These are phyloP conservation scores for Phrixothrix hirtus DNA, from an alignment of 2,888 invertebrate genomes.

Conservation along the genomic window DNA sequence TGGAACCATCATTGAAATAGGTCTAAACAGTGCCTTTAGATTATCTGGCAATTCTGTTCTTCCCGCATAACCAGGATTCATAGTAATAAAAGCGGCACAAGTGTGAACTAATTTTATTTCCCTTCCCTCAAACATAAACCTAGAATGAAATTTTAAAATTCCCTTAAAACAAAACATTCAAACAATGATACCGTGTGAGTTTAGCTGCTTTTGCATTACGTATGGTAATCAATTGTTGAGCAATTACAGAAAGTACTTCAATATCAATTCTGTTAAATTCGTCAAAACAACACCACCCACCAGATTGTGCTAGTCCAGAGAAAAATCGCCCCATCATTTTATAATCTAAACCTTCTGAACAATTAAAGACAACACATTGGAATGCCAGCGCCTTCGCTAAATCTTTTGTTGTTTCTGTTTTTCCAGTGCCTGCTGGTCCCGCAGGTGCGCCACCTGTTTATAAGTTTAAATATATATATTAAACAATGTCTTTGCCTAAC, in stretches of 20 bases:
- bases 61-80: slow-evolving; percentile 92
- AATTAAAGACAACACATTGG: slow-evolving; percentile 91
- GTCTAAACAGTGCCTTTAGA: slow-evolving; percentile 82
- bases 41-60: slow-evolving; percentile 88
- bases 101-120: slow-evolving; percentile 80
- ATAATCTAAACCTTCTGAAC: slow-evolving; percentile 76
- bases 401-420: slow-evolving; percentile 91
- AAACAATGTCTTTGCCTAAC: too few species aligned
- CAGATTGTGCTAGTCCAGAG: slow-evolving; percentile 85
- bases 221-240: slow-evolving; percentile 87
- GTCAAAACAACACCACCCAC: slow-evolving; percentile 92
- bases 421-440: slow-evolving; percentile 86
- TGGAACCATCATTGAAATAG: slow-evolving; percentile 91
- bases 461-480: too few species aligned
- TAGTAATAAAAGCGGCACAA: slow-evolving; percentile 87
- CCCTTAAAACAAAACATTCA: too few species aligned
- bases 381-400: slow-evolving; percentile 85
- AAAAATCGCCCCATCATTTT: slow-evolving; percentile 92
- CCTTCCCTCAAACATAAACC: slow-evolving; percentile 88
- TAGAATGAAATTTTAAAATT: slow-evolving; percentile 45
- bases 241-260: slow-evolving; percentile 87
- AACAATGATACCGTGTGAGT: slow-evolving; percentile 55
- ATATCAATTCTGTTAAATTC: slow-evolving; percentile 91
- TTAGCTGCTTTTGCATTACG: slow-evolving; percentile 80
- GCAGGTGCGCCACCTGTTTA: slow-evolving; percentile 85